Conservation (phyloP, 2,888 invertebrate species). For the Ligdia adustata region DNA sequence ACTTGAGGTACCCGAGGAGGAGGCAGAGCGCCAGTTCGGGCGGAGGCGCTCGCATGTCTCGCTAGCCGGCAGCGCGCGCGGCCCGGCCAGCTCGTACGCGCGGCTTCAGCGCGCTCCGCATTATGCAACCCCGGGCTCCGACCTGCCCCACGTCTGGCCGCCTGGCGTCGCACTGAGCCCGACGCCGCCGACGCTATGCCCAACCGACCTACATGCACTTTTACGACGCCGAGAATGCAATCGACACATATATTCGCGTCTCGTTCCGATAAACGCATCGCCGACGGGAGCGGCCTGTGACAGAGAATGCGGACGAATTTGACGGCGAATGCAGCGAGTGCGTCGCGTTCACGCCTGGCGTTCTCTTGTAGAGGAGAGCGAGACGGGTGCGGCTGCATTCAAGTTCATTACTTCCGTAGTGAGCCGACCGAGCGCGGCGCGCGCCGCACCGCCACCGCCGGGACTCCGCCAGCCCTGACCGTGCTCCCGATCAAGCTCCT, state of each 20-base stretch:
- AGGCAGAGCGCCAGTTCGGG: conserved; percentile 56
- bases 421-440: conserved; percentile 46
- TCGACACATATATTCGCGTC: conserved; percentile 83
- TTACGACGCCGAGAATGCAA: conserved; percentile 80
- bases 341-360: conserved; percentile 76
- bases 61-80: conserved; percentile 29
- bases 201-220: conserved; percentile 83
- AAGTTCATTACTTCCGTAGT: conserved; percentile 83
- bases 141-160: conserved; percentile 80
- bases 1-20: conserved; percentile 73
- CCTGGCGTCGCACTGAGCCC: conserved; percentile 72
- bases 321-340: conserved; percentile 79
- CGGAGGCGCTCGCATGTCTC: conserved; percentile 30
- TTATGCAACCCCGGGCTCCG: conserved; percentile 73
- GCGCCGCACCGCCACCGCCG: conserved; percentile 60
- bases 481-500: conserved; percentile 60
- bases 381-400: conserved; percentile 77
- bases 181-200: conserved; percentile 64
- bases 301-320: conserved; percentile 82
- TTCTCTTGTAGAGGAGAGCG: conserved; percentile 64
- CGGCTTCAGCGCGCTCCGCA: conserved; percentile 61
- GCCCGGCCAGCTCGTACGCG: conserved; percentile 39
- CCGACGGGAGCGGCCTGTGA: conserved; percentile 83
- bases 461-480: conserved; percentile 52
- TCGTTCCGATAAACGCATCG: conserved; percentile 84